Evolutionary conservation across 2,113 vertebrate species (phyloP).

Genomic region (Rutilus rutilus): DNA sequence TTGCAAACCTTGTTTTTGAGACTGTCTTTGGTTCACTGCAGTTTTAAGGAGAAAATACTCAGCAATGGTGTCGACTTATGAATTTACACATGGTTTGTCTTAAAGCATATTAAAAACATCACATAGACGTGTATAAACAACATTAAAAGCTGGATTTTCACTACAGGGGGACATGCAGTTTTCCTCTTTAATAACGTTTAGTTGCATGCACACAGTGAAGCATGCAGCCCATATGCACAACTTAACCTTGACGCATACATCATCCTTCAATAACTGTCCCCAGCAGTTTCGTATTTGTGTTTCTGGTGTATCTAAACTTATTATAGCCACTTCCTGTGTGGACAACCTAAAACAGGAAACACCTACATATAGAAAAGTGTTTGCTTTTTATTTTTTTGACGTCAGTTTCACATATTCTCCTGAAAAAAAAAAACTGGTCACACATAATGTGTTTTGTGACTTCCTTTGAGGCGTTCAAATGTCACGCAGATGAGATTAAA

Average conservation of each 20-base stretch:
- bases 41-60: too few relatives aligned
- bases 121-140: too few relatives aligned
- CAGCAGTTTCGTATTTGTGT: not conserved
- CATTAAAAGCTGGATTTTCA: too few relatives aligned
- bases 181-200: not conserved
- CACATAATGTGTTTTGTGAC: not conserved
- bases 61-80: too few relatives aligned
- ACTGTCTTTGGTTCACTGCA: too few relatives aligned
- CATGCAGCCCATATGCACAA: not conserved
- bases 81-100: too few relatives aligned
- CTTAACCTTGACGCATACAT: not conserved
- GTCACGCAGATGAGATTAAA: not conserved
- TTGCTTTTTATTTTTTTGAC: not conserved
- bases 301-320: not conserved
- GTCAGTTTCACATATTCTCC: not conserved
- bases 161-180: too few relatives aligned
- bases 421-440: too few relatives aligned
- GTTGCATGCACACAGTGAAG: not conserved
- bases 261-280: not conserved
- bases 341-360: not conserved
- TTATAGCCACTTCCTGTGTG: slow-evolving; percentile 24
- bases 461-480: not conserved
- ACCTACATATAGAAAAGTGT: not conserved
- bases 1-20: too few relatives aligned
- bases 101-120: too few relatives aligned